These are phyloP conservation scores for Bombus fervidus DNA, from an alignment of 1,140 invertebrate genomes.

Conservation along the genomic window DNA sequence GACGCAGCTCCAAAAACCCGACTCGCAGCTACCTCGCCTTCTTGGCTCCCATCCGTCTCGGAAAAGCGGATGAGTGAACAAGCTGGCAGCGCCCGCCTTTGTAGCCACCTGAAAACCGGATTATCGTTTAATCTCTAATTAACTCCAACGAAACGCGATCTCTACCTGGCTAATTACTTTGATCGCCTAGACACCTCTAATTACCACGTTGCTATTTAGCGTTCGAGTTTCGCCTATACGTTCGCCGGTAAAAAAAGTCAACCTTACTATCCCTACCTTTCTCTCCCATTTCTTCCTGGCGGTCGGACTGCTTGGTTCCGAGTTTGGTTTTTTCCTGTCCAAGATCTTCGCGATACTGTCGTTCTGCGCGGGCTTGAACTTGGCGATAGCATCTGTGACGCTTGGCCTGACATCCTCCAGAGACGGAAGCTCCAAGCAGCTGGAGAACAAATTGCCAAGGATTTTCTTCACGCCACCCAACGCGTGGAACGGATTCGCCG, in stretches of 20 bases:
- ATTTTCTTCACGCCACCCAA: conserved; percentile 90
- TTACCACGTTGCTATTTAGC: background rate
- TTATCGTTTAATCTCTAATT: conserved; percentile 1
- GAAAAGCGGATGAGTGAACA: conserved; percentile 83
- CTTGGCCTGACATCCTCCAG: conserved; percentile 80
- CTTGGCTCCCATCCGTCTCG: conserved; percentile 82
- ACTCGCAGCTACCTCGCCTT: conserved; percentile 92
- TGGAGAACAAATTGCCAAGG: conserved; percentile 88
- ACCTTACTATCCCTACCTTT: conserved; percentile 68
- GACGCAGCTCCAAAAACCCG: conserved; percentile 93
- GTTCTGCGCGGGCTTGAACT: conserved; percentile 78
- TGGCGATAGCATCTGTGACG: conserved; percentile 71
- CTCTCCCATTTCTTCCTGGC: conserved; percentile 81
- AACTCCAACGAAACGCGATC: background rate
- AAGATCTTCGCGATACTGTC: conserved; percentile 80
- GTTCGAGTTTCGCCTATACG: no score
- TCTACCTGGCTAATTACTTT: background rate
- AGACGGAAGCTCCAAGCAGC: conserved; percentile 89
- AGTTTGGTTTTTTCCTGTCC: conserved; percentile 80
- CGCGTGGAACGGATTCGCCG: conserved; percentile 88
- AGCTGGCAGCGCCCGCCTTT: conserved; percentile 79
- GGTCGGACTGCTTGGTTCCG: conserved; percentile 80
- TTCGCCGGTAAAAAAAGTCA: background rate
- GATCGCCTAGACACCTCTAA: background rate
- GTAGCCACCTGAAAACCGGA: conserved; percentile 74